phyloP scores from a whole-genome alignment of 2,888 invertebrate genomes.

The Hofmannophila pseudospretella region DNA sequence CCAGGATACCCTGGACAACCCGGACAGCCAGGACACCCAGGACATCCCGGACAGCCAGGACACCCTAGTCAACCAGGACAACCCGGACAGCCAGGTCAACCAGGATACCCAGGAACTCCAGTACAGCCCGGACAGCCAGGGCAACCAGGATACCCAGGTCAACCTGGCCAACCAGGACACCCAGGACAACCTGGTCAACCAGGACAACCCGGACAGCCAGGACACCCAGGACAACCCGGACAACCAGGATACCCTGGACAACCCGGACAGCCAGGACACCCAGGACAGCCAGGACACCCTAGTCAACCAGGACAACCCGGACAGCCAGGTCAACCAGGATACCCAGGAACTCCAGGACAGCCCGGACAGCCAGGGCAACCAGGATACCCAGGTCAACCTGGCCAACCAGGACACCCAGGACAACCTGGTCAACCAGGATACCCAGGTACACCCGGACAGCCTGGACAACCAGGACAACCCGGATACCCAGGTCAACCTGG shows the following conservation, averaged over 20 bases:
- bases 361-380: conserved; percentile 38
- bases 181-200: conserved; percentile 18
- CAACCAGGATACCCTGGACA: conserved; percentile 19
- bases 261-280: conserved; percentile 17
- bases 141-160: conserved; percentile 14
- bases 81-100: conserved; percentile 15
- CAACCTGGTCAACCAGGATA: conserved; percentile 27
- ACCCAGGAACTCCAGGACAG: conserved; percentile 27
- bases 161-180: conserved; percentile 22
- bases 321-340: conserved; percentile 28
- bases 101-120: conserved; percentile 14
- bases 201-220: conserved; percentile 21
- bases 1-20: conserved; percentile 59
- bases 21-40: conserved; percentile 21
- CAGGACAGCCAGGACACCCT: conserved; percentile 24
- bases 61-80: conserved; percentile 15
- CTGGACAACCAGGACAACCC: conserved; percentile 19
- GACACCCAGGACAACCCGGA: conserved; percentile 18
- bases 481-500: conserved; percentile 14
- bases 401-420: conserved; percentile 23
- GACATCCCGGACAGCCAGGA: conserved; percentile 19
- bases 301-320: conserved; percentile 35
- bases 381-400: conserved; percentile 36
- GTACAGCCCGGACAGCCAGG: conserved; percentile 15
- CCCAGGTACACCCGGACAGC: conserved; percentile 45